Base-by-base conservation (phyloP, 2,797 vertebrate species). In the Gobio occitaniae region DNA sequence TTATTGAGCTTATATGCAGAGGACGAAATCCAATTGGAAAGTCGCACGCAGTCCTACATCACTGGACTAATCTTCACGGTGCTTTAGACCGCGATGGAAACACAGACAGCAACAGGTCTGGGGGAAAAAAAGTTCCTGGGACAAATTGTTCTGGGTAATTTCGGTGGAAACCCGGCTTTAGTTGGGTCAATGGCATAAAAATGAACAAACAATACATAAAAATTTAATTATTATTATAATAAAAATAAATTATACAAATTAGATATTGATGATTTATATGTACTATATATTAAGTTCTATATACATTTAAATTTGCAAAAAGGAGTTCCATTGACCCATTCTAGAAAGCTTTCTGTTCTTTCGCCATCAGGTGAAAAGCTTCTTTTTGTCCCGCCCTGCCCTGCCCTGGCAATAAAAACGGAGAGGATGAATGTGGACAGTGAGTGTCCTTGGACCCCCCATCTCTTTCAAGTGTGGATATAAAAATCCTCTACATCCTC, bases 401-500 rank as follows among this genome's bases (percentile, higher is more conserved):
- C 63, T 6, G 8, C 25, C n/a, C 50, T 6, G 8, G 48, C 16
- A 48, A 47, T 69, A 68, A 69, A 36, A 72, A 44, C 41, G 2
- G 12, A 6, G 41, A 48, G 25, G 54, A 74, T 82, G 41, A 82
- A 82, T 74, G 54, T 54, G 32, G 10, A 41, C 54, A 16, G 44
- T n/a, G 70, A 65, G 38, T 76, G 47, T 83, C 61, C 29, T 66
- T 54, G 21, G 61, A 65, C 21, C 10, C 32, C 36, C 41, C 41
- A 47, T 12, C 19, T 36, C 21, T 44, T 16, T 50, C 19, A 75
- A 66, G 61, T 68, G 19, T 68, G 59, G 17, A 48, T 61, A 36
- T 72, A 71, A 72, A 72, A 76, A 59, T 61, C 52, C 68, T 72
- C 29, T 54, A 56, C 75, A 70, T 84, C 75, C 54, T 74, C 68